Evolutionary conservation across 1,140 invertebrate species (phyloP), one percentile per base, ranked within the genome.

Genomic region (Trigoniulus corallinus): DNA sequence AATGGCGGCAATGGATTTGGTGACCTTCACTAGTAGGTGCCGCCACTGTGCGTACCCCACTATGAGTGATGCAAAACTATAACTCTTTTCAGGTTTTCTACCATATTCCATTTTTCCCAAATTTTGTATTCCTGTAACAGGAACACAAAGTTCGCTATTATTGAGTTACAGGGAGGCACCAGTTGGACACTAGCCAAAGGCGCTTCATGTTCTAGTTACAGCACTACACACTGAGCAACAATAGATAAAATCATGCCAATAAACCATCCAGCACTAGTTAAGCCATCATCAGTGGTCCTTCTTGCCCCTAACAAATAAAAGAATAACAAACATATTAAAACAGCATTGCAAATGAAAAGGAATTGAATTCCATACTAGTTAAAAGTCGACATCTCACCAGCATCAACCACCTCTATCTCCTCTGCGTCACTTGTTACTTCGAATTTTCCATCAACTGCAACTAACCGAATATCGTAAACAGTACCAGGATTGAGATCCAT

Each of bases 221-320:
- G 75, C 56, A 96, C 75, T n/a, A 97, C 72, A 18, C 97, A 76
- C 22, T 97, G 75, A 66, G 97, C 82, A 26, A 88, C 84, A 56
- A 97, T 83, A 10, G 92, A 88, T 58, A 96, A 67, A 80, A 98
- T 88, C 79, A 98, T 91, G 52, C 78, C 86, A 65, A 96, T 92
- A 63, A 96, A 93, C 91, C 91, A 96, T 21, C 86, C 85, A 48
- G 89, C 84, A 44, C 82, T 84, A 0, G 85, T 85, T 45, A 88
- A 77, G 67, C 76, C 75, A n/a, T n/a, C n/a, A 50, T 72, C 74
- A 27, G 44, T 49, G 44, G 47, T 54, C n/a, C 21, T 49, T 52
- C 12, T 52, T 37, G 46, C 52, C n/a, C n/a, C 50, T 45, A 50
- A 44, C 18, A 53, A 46, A 29, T n/a, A n/a, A n/a, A n/a, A n/a